Evolutionary conservation across 2,113 vertebrate species (phyloP).

Genomic region (Crypturellus undulatus): DNA sequence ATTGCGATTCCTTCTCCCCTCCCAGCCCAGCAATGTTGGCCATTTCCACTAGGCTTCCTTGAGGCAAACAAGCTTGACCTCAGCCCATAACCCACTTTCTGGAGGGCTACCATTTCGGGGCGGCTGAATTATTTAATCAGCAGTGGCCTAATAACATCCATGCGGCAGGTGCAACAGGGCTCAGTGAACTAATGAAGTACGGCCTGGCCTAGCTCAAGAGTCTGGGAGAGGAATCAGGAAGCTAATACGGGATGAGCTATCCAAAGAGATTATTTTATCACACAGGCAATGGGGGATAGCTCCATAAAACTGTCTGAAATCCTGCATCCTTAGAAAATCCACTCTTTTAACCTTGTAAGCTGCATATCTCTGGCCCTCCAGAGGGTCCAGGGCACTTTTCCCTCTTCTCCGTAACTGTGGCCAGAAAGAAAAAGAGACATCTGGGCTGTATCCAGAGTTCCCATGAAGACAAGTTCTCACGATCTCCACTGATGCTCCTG

Average conservation of each 20-base stretch:
- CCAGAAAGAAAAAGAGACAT: neutral
- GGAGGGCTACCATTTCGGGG: neutral
- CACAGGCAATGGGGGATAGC: neutral
- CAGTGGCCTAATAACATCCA: conserved; percentile 49
- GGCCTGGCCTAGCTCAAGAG: neutral
- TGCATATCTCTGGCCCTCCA: neutral
- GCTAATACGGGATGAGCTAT: conserved; percentile 61
- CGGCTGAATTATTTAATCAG: conserved; percentile 52
- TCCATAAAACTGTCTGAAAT: conserved; percentile 47
- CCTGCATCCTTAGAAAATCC: conserved; percentile 24
- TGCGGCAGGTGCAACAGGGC: conserved; percentile 41
- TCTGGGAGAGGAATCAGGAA: neutral
- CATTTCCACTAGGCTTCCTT: neutral
- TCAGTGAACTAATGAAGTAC: conserved; percentile 53
- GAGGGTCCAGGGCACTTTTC: neutral
- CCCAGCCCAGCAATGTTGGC: neutral
- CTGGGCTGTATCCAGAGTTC: neutral
- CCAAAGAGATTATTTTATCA: conserved; percentile 61
- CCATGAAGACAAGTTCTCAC: neutral
- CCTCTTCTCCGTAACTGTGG: neutral
- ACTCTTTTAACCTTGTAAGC: conserved; percentile 13
- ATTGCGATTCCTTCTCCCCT: neutral
- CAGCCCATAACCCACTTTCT: conserved; percentile 37
- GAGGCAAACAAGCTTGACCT: conserved; percentile 19
- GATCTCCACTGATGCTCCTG: neutral